Evolutionary conservation across 2,888 invertebrate species (phyloP), one percentile per base, ranked within the genome.

Genomic region (Resseliella maxima): DNA sequence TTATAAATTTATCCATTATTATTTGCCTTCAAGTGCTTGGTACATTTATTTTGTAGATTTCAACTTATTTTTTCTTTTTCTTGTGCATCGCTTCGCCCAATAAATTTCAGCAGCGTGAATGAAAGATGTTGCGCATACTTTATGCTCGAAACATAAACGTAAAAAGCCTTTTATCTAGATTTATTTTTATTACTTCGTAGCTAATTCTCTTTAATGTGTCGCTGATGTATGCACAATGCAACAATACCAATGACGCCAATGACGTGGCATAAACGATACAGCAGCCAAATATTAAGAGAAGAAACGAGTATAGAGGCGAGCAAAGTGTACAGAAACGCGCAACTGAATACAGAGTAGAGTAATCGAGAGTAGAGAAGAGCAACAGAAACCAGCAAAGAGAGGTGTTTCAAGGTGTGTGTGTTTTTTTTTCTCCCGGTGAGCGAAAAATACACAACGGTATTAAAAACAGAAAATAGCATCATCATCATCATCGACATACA

Each of bases 141-240:
- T 50, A 15, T 50, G 18, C 46, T 41, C 41, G 41, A n/a, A 12
- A 12, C 35, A 72, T 1, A 72, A 31, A 0, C 5, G 31, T n/a
- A 72, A 72, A 72, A 72, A 35, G 35, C 72, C 18, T 72, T 72
- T 31, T 72, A 72, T 72, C 72, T 31, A 72, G 72, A 72, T 72
- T 72, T 72, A 72, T 72, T 72, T 72, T 72, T 31, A 72, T 72
- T 72, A 31, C 72, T 72, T 27, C 31, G 15, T 35, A 72, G 72
- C 72, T 72, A 72, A 72, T 72, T 72, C 72, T 72, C 15, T 72
- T 72, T 72, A 72, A 72, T 72, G 31, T 72, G 72, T 31, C 12
- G 41, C 72, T 72, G 72, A 72, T 72, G 31, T 31, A 72, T 72
- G 72, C 72, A 72, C 35, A 35, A 27, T 31, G 72, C 72, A 72